A percentile compares a stretch with the other conserved stretches of the same genome.
These are phyloP conservation scores for Malacoraja senta DNA, from an alignment of 2,797 vertebrate genomes.

Conservation along the genomic window DNA sequence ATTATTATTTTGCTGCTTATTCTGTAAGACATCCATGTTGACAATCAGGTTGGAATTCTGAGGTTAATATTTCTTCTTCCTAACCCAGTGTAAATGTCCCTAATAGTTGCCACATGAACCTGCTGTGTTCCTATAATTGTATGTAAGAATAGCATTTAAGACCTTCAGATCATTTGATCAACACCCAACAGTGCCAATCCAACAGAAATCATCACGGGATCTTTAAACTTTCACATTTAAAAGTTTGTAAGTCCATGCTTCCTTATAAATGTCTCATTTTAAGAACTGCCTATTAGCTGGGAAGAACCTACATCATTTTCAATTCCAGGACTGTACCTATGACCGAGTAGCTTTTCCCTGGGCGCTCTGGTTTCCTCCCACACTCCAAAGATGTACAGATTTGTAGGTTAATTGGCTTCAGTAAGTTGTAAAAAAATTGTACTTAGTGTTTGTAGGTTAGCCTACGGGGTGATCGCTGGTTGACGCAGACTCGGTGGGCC, in stretches of 20 bases:
- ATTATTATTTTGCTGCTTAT: background rate
- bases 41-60: background rate
- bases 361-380: too few species aligned
- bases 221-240: background rate
- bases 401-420: too few species aligned
- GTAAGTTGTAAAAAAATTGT: too few species aligned
- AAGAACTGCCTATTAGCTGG: conserved; percentile 1
- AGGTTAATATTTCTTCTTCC: background rate
- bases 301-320: background rate
- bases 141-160: background rate
- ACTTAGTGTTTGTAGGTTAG: too few species aligned
- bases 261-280: background rate
- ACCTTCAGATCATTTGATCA: background rate
- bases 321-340: background rate
- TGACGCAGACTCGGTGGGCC: too few species aligned
- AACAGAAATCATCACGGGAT: background rate
- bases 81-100: background rate
- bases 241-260: background rate
- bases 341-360: too few species aligned
- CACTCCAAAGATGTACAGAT: too few species aligned
- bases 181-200: background rate
- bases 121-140: background rate
- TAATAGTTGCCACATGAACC: background rate
- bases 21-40: background rate
- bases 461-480: too few species aligned